Conservation (phyloP, 2,113 vertebrate species). For the Antechinus flavipes region DNA sequence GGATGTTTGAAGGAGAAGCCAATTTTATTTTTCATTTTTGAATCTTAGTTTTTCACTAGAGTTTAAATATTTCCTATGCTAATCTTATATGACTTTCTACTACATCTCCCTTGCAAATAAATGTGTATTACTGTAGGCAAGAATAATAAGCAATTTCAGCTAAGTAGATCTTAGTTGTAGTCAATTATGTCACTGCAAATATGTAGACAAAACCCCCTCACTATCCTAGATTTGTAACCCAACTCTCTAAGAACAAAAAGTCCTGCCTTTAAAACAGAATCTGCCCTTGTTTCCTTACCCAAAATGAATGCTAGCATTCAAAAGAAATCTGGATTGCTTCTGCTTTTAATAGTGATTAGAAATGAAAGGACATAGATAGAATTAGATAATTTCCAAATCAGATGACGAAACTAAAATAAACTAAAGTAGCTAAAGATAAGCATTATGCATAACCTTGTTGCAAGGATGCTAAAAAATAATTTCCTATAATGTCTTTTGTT, state of each 20-base stretch:
- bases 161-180: neutral
- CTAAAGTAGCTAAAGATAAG: neutral
- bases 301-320: neutral
- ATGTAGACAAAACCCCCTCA: neutral
- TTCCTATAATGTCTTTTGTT: neutral
- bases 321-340: neutral
- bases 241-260: neutral
- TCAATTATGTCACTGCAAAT: neutral
- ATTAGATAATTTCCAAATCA: neutral
- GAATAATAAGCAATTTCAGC: neutral
- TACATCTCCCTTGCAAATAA: neutral
- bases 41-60: neutral
- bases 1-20: no score
- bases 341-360: neutral
- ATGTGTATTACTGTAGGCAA: neutral
- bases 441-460: neutral
- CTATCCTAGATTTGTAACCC: neutral
- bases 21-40: neutral
- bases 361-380: neutral
- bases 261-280: constrained; percentile 33
- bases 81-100: neutral
- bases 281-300: constrained; percentile 36
- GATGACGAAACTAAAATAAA: neutral
- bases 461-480: neutral
- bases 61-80: neutral